These are phyloP conservation scores for Paramormyrops kingsleyae DNA, from an alignment of 2,113 vertebrate species.

Conservation along the genomic window DNA sequence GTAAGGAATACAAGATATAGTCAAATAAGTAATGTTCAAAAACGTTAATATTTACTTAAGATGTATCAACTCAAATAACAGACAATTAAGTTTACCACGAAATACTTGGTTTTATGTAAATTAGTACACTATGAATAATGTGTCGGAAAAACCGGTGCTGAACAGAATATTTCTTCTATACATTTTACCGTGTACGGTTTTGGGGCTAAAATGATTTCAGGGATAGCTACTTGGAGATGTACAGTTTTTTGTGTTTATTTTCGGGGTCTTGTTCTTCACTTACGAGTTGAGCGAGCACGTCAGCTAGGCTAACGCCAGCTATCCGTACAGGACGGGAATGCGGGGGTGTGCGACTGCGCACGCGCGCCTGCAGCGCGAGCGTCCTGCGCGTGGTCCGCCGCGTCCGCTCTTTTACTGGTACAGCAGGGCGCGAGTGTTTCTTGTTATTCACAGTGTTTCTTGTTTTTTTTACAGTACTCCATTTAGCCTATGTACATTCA, in stretches of 20 bases:
- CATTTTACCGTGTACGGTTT: neutral
- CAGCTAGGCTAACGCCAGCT: conserved; percentile 8
- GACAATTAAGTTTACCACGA: neutral
- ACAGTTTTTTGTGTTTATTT: neutral
- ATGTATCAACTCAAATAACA: neutral
- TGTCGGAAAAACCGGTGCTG: neutral
- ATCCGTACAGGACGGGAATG: neutral
- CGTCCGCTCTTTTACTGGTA: neutral
- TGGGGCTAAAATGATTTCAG: neutral
- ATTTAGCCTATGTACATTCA: neutral
- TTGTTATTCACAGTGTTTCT: neutral
- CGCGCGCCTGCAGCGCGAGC: neutral
- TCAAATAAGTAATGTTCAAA: neutral
- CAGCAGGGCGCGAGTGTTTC: neutral
- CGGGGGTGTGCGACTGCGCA: neutral
- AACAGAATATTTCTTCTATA: neutral
- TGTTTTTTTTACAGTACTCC: neutral
- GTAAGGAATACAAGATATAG: neutral
- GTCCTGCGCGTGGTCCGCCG: neutral
- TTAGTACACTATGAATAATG: neutral
- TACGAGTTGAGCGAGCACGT: neutral
- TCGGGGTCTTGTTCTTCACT: neutral
- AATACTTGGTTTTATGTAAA: neutral
- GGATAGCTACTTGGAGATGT: neutral
- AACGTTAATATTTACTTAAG: neutral